Conservation (phyloP, 2,797 vertebrate species). For the Chaetodon trifasciatus region DNA sequence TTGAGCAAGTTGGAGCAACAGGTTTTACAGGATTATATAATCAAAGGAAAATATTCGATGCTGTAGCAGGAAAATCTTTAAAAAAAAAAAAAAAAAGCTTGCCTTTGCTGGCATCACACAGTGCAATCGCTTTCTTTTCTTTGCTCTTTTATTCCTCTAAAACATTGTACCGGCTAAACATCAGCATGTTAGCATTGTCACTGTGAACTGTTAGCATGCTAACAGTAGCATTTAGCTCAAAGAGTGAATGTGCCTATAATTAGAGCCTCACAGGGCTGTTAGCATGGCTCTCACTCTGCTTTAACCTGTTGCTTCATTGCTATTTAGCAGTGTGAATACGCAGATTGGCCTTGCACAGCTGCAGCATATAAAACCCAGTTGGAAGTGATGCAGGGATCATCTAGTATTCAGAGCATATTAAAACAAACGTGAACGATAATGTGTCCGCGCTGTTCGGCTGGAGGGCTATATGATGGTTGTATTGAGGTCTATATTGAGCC, state of each 20-base stretch:
- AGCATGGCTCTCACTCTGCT: background rate
- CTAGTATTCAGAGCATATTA: background rate
- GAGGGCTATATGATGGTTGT: slow-evolving; percentile 8
- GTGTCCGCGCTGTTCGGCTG: slow-evolving; percentile 3
- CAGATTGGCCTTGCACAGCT: background rate
- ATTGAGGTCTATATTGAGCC: slow-evolving; percentile 43
- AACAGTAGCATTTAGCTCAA: background rate
- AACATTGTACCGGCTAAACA: background rate
- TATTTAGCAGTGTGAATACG: background rate
- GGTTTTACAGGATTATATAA: background rate
- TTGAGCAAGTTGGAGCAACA: background rate
- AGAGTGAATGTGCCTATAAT: background rate
- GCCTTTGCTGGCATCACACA: background rate
- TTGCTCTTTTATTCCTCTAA: background rate
- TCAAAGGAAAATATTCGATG: slow-evolving; percentile 13
- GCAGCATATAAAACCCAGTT: background rate
- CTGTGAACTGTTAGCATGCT: background rate
- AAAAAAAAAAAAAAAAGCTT: background rate
- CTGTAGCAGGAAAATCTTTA: background rate
- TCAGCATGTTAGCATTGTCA: background rate
- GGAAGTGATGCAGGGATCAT: background rate
- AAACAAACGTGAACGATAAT: slow-evolving; percentile 18
- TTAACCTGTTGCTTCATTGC: background rate
- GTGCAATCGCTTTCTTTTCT: background rate
- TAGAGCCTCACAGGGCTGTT: background rate